Evolutionary conservation across 2,113 vertebrate genomes (phyloP).

Genomic region (Phyllostomus discolor): DNA sequence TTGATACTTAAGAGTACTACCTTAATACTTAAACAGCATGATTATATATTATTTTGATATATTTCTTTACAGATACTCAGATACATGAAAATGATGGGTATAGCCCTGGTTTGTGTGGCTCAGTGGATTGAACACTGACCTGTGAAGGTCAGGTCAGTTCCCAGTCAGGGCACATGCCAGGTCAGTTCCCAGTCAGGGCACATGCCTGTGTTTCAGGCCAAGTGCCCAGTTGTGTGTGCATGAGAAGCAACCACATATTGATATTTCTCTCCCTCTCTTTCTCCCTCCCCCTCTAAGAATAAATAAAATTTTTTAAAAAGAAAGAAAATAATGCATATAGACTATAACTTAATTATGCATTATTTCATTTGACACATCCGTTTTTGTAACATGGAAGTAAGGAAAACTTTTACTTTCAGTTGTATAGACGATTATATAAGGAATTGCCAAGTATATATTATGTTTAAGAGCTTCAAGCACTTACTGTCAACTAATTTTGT

Average conservation of each 20-base stretch:
- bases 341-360: background rate
- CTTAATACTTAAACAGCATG: background rate
- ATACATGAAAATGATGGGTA: background rate
- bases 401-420: background rate
- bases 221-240: too few species aligned
- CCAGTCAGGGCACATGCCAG: too few species aligned
- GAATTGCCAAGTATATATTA: background rate
- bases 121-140: too few species aligned
- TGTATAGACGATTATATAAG: background rate
- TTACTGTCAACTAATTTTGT: conserved; percentile 10
- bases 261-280: too few species aligned
- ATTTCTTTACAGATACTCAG: background rate
- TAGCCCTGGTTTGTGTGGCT: too few species aligned
- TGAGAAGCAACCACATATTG: too few species aligned
- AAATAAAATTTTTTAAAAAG: too few species aligned
- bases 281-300: too few species aligned
- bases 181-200: too few species aligned
- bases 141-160: too few species aligned
- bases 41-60: background rate
- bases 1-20: background rate
- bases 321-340: background rate
- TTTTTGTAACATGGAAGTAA: conserved; percentile 4
- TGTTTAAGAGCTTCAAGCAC: conserved; percentile 15
- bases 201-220: too few species aligned
- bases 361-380: background rate